Evolutionary conservation across 2,888 invertebrate species (phyloP), one percentile per base, ranked within the genome.

Genomic region (Cantharis lateralis): DNA sequence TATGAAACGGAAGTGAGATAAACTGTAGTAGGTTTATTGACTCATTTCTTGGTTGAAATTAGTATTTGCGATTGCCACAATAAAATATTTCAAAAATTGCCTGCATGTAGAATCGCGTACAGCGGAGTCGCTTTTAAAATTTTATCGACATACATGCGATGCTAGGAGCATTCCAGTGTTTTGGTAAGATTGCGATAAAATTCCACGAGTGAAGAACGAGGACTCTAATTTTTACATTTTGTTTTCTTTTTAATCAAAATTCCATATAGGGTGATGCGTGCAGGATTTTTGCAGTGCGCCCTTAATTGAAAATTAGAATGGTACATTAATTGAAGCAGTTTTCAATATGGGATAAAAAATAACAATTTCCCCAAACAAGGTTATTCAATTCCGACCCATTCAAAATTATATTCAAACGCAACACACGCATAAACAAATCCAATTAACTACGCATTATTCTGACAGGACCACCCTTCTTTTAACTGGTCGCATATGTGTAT

Each of bases 391-490:
- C 84, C 85, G 83, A 84, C 82, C 84, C 85, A 85, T 85, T 86
- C 85, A 82, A 85, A 86, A 86, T 86, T 85, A 86, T 86, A 86
- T 85, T 84, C 84, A 83, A 84, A 83, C 84, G 82, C 81, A 83
- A 83, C 87, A 84, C 86, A 84, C 85, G 86, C 86, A 86, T 86
- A 87, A 86, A 87, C 86, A 87, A 87, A 87, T 87, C 87, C 87
- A 87, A 87, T 87, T 87, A 87, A 87, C 86, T 85, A 83, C 84
- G 86, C 86, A 87, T 87, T 87, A 86, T 86, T 85, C 85, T 86
- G 86, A 86, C 86, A 86, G 84, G 85, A 84, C 81, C 80, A 82
- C 84, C 80, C 84, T 84, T 84, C 86, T 84, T 85, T 83, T 84
- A 84, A 84, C 84, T 84, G 85, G 85, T 85, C 85, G 84, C 85